Percentiles rank a stretch among this genome's conserved stretches.
Conservation (phyloP, 2,888 invertebrate species). For the Augiades crinisus region DNA sequence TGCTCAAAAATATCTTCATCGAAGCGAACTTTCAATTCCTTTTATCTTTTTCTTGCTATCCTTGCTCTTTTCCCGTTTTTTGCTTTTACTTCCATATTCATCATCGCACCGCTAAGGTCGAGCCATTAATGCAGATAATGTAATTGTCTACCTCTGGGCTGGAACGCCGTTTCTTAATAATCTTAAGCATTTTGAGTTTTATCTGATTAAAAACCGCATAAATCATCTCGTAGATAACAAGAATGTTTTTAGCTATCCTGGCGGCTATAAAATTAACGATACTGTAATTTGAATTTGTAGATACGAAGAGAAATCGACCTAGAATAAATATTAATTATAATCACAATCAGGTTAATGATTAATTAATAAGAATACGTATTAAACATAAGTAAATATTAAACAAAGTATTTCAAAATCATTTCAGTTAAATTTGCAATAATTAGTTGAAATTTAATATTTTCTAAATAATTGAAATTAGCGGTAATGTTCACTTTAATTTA, state of each 20-base stretch:
- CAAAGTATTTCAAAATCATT: no score
- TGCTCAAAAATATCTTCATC: no score
- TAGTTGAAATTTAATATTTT: no score
- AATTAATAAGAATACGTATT: no score
- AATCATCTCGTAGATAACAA: slow-evolving; percentile 2
- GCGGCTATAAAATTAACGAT: background rate
- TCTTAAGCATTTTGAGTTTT: slow-evolving; percentile 11
- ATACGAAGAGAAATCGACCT: background rate
- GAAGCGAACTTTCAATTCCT: slow-evolving; percentile 48
- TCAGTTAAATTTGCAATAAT: no score
- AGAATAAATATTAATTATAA: background rate
- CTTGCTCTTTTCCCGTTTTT: slow-evolving; percentile 38
- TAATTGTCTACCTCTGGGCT: slow-evolving; percentile 21
- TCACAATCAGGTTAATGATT: no score
- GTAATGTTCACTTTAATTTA: no score
- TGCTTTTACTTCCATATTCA: slow-evolving; percentile 18
- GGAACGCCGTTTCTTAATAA: slow-evolving; percentile 18
- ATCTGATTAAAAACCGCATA: slow-evolving; percentile 18
- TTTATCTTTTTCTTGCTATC: slow-evolving; percentile 20
- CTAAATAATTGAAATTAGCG: no score
- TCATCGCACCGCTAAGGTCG: slow-evolving; percentile 18
- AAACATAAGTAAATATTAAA: no score
- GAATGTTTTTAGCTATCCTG: background rate
- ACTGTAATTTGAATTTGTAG: background rate
- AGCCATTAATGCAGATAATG: slow-evolving; percentile 26